Base-by-base conservation (phyloP, 2,888 invertebrate genomes). In the Macrosiphum euphorbiae region DNA sequence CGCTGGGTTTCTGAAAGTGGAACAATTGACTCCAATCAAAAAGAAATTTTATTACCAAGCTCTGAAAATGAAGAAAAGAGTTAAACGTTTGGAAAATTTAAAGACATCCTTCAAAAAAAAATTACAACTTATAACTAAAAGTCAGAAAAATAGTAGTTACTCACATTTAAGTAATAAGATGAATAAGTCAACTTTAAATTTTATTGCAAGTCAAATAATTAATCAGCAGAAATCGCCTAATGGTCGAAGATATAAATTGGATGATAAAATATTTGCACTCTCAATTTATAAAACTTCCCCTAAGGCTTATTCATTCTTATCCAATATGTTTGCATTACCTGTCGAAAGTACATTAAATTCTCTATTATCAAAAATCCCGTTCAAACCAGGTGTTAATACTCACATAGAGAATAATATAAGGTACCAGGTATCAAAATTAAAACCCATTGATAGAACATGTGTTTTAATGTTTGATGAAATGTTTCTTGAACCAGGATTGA, bases 21-120 rank as follows among this genome's bases (percentile, higher is more conserved):
- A 26, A 67, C 67, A 67, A 67, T n/a, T 67, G 67, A 67, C 67
- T n/a, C 67, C 67, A 67, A 67, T 67, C n/a, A 67, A 28, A 67
- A 67, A 67, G 3, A 67, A n/a, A 67, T 67, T 67, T 4, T 67
- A 67, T 67, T 67, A n/a, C n/a, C 28, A 67, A 11, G 67, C 67
- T 67, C 26, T 67, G 67, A 67, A 67, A 67, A 28, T 67, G 67
- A 67, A 67, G n/a, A 67, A 67, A 67, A 67, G n/a, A 67, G 67
- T 67, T 67, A 26, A 67, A 67, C 67, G 67, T 67, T 3, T 67
- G 11, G 28, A n/a, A 67, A 67, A n/a, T 26, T 28, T 41, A 41
- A 67, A 67, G n/a, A 26, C 26, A 67, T 28, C n/a, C 26, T 67
- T 67, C n/a, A 41, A 67, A 67, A 67, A 67, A 67, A 67, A 67